These are phyloP conservation scores for Erebia aethiops DNA, from an alignment of 2,888 invertebrate genomes.

Conservation along the genomic window DNA sequence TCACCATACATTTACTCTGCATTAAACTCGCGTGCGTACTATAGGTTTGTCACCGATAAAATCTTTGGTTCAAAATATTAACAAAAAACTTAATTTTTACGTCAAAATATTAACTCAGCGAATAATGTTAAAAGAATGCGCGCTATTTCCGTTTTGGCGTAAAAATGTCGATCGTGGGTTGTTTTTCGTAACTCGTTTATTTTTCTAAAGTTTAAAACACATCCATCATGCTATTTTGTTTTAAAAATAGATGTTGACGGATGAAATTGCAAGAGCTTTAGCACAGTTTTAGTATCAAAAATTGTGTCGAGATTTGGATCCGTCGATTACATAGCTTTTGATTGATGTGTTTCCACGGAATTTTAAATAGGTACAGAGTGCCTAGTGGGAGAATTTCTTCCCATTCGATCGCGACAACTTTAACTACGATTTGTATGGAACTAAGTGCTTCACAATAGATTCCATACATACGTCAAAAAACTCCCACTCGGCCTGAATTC, in stretches of 20 bases:
- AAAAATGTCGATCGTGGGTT: constrained; percentile 17
- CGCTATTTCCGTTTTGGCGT: constrained; percentile 44
- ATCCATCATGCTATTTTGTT: constrained; percentile 16
- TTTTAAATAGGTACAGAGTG: too few relatives aligned
- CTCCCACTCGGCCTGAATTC: too few relatives aligned
- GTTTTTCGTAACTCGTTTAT: constrained; percentile 22
- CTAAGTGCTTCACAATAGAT: too few relatives aligned
- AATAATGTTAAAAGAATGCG: constrained; percentile 40
- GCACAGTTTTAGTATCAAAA: not conserved
- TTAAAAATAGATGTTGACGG: constrained; percentile 7
- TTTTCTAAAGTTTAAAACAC: constrained; percentile 17
- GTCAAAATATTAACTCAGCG: not conserved
- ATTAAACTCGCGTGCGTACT: too few relatives aligned
- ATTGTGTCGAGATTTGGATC: not conserved
- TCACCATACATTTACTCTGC: too few relatives aligned
- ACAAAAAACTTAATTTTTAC: not conserved
- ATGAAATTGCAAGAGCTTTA: constrained; percentile 6
- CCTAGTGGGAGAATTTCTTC: too few relatives aligned
- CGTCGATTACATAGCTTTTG: not conserved
- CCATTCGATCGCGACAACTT: too few relatives aligned
- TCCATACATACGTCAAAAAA: too few relatives aligned
- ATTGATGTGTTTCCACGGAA: not conserved
- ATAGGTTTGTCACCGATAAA: not conserved
- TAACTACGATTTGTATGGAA: too few relatives aligned
- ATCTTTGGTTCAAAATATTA: not conserved